phyloP scores from a whole-genome alignment of 2,888 invertebrate species.

The Blastobasis adustella region DNA sequence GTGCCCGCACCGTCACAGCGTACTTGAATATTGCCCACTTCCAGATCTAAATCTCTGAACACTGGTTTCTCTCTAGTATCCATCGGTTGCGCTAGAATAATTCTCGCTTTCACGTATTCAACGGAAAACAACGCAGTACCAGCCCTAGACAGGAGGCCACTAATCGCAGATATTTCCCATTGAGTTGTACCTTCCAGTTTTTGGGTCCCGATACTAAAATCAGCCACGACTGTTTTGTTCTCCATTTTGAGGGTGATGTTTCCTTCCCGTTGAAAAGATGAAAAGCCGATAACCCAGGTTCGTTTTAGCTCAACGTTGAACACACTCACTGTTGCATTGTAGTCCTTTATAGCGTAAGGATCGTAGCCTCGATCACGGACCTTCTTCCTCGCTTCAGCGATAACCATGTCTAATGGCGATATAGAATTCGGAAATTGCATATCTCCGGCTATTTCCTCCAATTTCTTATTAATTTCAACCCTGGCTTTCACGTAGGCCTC shows the following conservation, averaged over 20 bases:
- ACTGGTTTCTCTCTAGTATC: slow-evolving; percentile 83
- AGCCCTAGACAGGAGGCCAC: slow-evolving; percentile 80
- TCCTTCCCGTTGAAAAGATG: slow-evolving; percentile 88
- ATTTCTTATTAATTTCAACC: slow-evolving; percentile 82
- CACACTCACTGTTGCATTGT: slow-evolving; percentile 81
- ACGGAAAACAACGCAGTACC: slow-evolving; percentile 86
- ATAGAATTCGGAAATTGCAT: slow-evolving; percentile 89
- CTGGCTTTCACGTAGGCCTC: slow-evolving; percentile 85
- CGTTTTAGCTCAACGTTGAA: slow-evolving; percentile 80
- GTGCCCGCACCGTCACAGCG: slow-evolving; percentile 91
- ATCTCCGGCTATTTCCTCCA: slow-evolving; percentile 79
- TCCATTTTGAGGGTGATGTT: slow-evolving; percentile 83
- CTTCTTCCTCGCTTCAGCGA: slow-evolving; percentile 82
- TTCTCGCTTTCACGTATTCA: slow-evolving; percentile 82
- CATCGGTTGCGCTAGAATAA: slow-evolving; percentile 83
- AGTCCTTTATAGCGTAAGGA: slow-evolving; percentile 83
- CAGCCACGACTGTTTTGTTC: slow-evolving; percentile 80
- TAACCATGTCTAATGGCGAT: slow-evolving; percentile 88
- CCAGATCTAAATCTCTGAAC: slow-evolving; percentile 84
- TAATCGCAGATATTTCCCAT: slow-evolving; percentile 83
- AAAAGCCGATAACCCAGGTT: slow-evolving; percentile 86
- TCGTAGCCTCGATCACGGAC: slow-evolving; percentile 80
- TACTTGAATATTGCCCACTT: slow-evolving; percentile 89
- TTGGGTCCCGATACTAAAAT: slow-evolving; percentile 86
- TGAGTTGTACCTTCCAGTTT: slow-evolving; percentile 83